These are phyloP conservation scores for Sisyra nigra DNA, from an alignment of 2,888 invertebrate species.

Conservation along the genomic window DNA sequence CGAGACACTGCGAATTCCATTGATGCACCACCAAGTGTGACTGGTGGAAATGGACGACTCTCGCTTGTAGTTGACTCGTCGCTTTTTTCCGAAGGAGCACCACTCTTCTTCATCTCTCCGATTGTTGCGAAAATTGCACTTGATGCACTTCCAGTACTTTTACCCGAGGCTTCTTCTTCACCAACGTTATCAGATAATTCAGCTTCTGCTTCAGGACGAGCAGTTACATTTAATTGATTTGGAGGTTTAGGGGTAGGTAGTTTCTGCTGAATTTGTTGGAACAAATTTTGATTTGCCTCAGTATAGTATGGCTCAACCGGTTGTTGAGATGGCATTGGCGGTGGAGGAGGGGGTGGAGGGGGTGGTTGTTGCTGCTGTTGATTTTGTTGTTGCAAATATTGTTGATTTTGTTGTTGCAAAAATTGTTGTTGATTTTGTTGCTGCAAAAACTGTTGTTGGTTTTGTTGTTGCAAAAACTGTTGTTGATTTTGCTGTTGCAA, in stretches of 20 bases:
- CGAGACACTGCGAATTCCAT: slow-evolving; percentile 75
- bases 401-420: slow-evolving; percentile 12
- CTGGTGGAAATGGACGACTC: slow-evolving; percentile 30
- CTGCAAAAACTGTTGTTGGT: slow-evolving; percentile 7
- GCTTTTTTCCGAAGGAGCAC: slow-evolving; percentile 41
- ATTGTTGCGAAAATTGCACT: slow-evolving; percentile 57
- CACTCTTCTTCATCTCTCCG: slow-evolving; percentile 40
- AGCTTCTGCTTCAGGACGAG: slow-evolving; percentile 38
- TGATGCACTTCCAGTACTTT: slow-evolving; percentile 34
- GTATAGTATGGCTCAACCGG: too few species aligned
- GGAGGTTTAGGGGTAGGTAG: slow-evolving; percentile 23
- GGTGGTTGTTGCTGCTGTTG: slow-evolving; percentile 23
- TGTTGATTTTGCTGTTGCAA: slow-evolving; percentile 21
- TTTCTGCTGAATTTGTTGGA: slow-evolving; percentile 18
- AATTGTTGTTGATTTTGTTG: slow-evolving; percentile 18
- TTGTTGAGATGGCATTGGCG: slow-evolving; percentile 11
- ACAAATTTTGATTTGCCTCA: not conserved
- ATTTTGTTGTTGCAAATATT: slow-evolving; percentile 27
- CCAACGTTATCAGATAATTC: slow-evolving; percentile 40
- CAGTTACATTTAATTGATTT: slow-evolving; percentile 18
- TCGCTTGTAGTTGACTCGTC: slow-evolving; percentile 37
- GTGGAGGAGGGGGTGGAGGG: slow-evolving; percentile 14
- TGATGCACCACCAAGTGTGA: slow-evolving; percentile 43
- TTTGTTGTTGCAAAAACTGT: slow-evolving; percentile 14
- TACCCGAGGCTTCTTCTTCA: slow-evolving; percentile 41